A percentile compares a stretch with the other conserved stretches of the same genome.
phyloP scores from a whole-genome alignment of 2,113 vertebrate genomes.

The Balaeniceps rex region DNA sequence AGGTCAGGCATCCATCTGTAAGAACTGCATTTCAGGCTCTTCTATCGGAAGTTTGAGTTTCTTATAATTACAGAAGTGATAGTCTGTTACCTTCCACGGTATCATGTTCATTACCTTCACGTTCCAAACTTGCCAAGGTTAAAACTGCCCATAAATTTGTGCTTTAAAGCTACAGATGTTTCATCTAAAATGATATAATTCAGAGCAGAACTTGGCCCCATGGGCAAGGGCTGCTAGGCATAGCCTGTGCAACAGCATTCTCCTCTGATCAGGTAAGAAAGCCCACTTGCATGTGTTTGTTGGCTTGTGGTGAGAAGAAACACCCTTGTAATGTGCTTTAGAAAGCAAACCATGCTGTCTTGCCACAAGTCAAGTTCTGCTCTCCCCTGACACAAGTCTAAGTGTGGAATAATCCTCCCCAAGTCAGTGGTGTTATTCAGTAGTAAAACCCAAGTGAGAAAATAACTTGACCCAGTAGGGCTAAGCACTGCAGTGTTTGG shows the following conservation, averaged over 20 bases:
- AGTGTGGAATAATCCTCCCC: slow-evolving; percentile 31
- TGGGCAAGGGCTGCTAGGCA: not conserved
- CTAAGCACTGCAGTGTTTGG: slow-evolving; percentile 24
- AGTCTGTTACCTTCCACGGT: not conserved
- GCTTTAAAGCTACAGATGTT: not conserved
- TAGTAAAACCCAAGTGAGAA: slow-evolving; percentile 58
- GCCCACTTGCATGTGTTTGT: not conserved
- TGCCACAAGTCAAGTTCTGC: slow-evolving; percentile 35
- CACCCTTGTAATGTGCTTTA: slow-evolving; percentile 23
- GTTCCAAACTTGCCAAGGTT: slow-evolving; percentile 17
- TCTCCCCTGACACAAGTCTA: slow-evolving; percentile 36
- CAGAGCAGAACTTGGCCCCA: not conserved
- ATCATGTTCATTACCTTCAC: not conserved
- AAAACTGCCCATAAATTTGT: not conserved
- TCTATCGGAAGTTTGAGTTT: not conserved
- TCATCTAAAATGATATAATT: not conserved
- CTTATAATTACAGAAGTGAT: slow-evolving; percentile 13
- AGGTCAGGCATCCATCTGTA: slow-evolving; percentile 41
- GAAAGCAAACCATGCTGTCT: slow-evolving; percentile 26
- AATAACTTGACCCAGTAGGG: slow-evolving; percentile 52
- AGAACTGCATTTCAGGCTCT: slow-evolving; percentile 46
- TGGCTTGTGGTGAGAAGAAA: slow-evolving; percentile 31
- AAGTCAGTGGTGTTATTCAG: slow-evolving; percentile 6
- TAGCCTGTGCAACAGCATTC: not conserved
- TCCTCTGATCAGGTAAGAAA: not conserved